A percentile compares a stretch with the other conserved stretches of the same genome.
Evolutionary conservation across 2,113 vertebrate genomes (phyloP).

Genomic region (Lycaon pictus): DNA sequence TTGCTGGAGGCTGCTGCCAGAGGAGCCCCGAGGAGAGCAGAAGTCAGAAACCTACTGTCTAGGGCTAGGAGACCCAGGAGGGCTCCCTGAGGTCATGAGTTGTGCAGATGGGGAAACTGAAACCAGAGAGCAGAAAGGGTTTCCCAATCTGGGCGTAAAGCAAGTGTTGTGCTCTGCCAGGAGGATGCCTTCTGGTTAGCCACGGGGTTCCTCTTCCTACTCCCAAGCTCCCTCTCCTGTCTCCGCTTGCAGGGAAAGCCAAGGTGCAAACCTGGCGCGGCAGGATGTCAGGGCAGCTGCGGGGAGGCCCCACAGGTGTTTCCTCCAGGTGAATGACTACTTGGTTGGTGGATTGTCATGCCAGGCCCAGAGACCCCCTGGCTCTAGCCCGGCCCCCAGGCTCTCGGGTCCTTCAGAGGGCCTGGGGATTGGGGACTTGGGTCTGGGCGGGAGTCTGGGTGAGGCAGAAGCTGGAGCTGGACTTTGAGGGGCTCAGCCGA

Average conservation of each 20-base stretch:
- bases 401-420: not conserved
- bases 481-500: not conserved
- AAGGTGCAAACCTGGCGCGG: fast-evolving
- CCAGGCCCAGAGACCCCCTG: not conserved
- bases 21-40: not conserved
- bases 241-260: not conserved
- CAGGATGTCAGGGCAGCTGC: not conserved
- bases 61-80: not conserved
- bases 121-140: not conserved
- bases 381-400: not conserved
- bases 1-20: not conserved
- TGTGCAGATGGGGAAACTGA: not conserved
- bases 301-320: not conserved
- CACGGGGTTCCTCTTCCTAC: not conserved
- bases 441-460: not conserved
- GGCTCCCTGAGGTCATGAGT: not conserved
- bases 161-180: not conserved
- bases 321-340: not conserved
- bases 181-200: not conserved
- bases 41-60: not conserved
- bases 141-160: not conserved
- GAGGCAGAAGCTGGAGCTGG: not conserved
- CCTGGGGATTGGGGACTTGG: not conserved
- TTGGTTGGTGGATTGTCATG: not conserved
- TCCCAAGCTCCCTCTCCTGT: not conserved